Conservation (phyloP, 2,888 invertebrate genomes). For the Amphipoea lucens region DNA sequence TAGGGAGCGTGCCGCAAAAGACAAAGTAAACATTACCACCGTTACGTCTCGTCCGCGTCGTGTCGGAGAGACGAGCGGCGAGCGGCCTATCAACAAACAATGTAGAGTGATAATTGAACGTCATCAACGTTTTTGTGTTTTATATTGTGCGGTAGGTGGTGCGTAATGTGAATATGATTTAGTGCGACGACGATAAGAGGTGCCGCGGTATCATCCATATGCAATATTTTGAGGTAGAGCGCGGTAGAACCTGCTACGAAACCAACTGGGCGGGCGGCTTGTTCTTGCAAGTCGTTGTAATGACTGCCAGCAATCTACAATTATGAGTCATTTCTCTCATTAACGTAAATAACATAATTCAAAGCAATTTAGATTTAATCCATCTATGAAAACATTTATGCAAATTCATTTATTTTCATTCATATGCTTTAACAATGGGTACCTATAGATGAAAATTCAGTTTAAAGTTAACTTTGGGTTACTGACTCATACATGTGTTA, state of each 20-base stretch:
- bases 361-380: conserved; percentile 51
- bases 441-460: conserved; percentile 35
- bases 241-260: neutral
- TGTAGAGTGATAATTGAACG: conserved; percentile 79
- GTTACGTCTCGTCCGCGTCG: conserved; percentile 65
- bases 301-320: conserved; percentile 33
- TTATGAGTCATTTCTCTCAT: conserved; percentile 45
- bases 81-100: conserved; percentile 72
- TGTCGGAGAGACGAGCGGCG: conserved; percentile 25
- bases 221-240: conserved; percentile 30
- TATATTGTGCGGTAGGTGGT: conserved; percentile 71
- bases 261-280: conserved; percentile 21
- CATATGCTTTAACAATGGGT: conserved; percentile 63
- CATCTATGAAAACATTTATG: conserved; percentile 52
- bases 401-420: conserved; percentile 64
- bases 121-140: conserved; percentile 71
- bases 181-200: conserved; percentile 45
- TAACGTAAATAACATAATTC: conserved; percentile 50
- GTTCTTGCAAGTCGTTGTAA: conserved; percentile 34
- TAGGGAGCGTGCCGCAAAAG: conserved; percentile 86
- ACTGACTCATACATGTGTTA: conserved; percentile 53
- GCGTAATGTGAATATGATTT: conserved; percentile 68
- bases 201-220: conserved; percentile 8
- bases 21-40: conserved; percentile 88
- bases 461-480: conserved; percentile 63